Conservation (phyloP, 2,113 vertebrate genomes). For the Sylvia atricapilla region DNA sequence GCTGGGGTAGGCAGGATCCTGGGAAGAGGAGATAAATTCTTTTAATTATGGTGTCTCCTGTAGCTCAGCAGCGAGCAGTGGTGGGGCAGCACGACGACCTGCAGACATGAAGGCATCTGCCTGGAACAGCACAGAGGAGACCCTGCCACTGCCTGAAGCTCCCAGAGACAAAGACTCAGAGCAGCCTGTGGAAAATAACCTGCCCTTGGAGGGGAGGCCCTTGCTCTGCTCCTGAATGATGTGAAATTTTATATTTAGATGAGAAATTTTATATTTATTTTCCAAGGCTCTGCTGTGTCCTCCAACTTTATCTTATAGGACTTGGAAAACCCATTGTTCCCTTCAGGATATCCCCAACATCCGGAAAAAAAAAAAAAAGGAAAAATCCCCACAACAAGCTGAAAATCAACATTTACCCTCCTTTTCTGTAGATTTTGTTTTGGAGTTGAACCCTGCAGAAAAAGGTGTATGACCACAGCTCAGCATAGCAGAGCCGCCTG, state of each 20-base stretch:
- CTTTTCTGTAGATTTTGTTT: not conserved
- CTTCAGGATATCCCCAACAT: not conserved
- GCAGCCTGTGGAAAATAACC: not conserved
- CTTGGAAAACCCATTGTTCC: not conserved
- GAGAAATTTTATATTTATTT: not conserved
- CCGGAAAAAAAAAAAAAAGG: not conserved
- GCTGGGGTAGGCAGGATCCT: not conserved
- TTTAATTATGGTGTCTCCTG: conserved; percentile 20
- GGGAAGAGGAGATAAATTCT: conserved; percentile 35
- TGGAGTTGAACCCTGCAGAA: not conserved
- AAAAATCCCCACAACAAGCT: not conserved
- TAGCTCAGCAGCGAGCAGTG: not conserved
- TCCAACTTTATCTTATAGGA: not conserved
- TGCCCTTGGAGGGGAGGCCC: not conserved
- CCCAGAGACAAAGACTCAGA: not conserved
- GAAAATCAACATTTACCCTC: not conserved
- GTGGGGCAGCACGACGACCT: not conserved
- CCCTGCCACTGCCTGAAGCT: not conserved
- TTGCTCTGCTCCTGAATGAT: not conserved
- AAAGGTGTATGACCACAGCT: not conserved
- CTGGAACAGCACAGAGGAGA: not conserved
- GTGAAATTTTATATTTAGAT: not conserved
- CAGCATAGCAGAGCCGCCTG: not conserved
- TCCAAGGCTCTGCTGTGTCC: not conserved
- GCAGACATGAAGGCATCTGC: conserved; percentile 10